A percentile compares a stretch with the other conserved stretches of the same genome.
phyloP scores from a whole-genome alignment of 2,888 invertebrate genomes.

The Helleia helle region DNA sequence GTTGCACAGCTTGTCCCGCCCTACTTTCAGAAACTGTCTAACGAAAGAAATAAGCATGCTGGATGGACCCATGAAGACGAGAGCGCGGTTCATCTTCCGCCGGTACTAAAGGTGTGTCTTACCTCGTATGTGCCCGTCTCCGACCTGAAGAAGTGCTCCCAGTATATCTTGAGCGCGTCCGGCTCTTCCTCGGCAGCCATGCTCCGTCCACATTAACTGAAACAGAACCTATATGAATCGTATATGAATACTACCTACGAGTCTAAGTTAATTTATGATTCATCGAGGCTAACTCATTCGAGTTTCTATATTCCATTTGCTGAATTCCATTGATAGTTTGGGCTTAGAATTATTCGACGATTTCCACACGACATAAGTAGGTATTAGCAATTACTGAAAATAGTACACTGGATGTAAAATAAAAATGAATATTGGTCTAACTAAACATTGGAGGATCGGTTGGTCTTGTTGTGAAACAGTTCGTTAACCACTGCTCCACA shows the following conservation, averaged over 20 bases:
- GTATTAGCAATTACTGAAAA: too few species aligned
- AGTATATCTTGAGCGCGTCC: slow-evolving; percentile 63
- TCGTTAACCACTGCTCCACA: too few species aligned
- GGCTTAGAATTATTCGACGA: background rate
- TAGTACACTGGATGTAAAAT: too few species aligned
- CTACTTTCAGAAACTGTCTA: too few species aligned
- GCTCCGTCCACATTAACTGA: slow-evolving; percentile 31
- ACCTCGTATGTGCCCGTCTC: slow-evolving; percentile 78
- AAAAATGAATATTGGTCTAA: too few species aligned
- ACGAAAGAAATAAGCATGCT: background rate
- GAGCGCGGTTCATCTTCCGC: background rate
- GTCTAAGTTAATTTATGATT: background rate
- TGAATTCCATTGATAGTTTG: background rate
- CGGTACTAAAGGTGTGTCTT: slow-evolving; percentile 15
- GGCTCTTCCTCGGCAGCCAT: slow-evolving; percentile 49
- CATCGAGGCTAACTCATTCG: background rate
- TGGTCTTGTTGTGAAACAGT: too few species aligned
- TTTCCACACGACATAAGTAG: too few species aligned
- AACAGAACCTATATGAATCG: background rate
- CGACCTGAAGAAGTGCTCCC: slow-evolving; percentile 77
- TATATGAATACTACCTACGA: too few species aligned
- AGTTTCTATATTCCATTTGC: background rate
- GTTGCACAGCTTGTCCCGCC: too few species aligned
- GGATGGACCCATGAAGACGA: background rate
- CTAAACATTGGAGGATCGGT: too few species aligned